Evolutionary conservation across 2,113 vertebrate genomes (phyloP).

Genomic region (Microcebus ravelobensis): DNA sequence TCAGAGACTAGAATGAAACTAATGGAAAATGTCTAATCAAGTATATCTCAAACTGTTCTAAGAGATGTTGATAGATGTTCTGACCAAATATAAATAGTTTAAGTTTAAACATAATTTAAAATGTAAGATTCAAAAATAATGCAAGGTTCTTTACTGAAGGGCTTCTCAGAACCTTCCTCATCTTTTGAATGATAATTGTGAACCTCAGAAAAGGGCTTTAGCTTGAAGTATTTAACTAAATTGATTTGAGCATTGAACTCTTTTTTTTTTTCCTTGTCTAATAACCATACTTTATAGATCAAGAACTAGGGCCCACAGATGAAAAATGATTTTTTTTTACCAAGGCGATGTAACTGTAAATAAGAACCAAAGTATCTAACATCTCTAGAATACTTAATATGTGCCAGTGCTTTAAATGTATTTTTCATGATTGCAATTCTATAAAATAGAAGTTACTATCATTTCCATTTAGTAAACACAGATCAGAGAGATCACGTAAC

Average conservation of each 20-base stretch:
- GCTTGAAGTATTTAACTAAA: not conserved
- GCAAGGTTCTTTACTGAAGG: not conserved
- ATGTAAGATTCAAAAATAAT: not conserved
- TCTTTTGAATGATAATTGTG: not conserved
- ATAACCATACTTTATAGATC: not conserved
- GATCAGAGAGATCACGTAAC: not conserved
- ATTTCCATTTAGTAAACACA: not conserved
- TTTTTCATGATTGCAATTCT: not conserved
- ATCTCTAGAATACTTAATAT: not conserved
- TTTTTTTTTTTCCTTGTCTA: not conserved
- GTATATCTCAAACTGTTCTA: not conserved
- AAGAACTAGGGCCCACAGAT: not conserved
- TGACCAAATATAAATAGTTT: conserved; percentile 8
- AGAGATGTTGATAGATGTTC: not conserved
- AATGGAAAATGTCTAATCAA: not conserved
- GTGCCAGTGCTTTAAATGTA: not conserved
- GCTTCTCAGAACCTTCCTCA: not conserved
- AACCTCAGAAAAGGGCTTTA: not conserved
- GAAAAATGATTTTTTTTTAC: not conserved
- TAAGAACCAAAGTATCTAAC: not conserved
- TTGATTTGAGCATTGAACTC: not conserved
- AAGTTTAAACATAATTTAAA: conserved; percentile 25
- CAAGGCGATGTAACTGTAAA: not conserved
- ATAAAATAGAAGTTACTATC: not conserved
- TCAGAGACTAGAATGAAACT: not conserved